Evolutionary conservation across 1,140 invertebrate genomes (phyloP), one percentile per base, ranked within the genome.

Genomic region (Sitobion miscanthi): DNA sequence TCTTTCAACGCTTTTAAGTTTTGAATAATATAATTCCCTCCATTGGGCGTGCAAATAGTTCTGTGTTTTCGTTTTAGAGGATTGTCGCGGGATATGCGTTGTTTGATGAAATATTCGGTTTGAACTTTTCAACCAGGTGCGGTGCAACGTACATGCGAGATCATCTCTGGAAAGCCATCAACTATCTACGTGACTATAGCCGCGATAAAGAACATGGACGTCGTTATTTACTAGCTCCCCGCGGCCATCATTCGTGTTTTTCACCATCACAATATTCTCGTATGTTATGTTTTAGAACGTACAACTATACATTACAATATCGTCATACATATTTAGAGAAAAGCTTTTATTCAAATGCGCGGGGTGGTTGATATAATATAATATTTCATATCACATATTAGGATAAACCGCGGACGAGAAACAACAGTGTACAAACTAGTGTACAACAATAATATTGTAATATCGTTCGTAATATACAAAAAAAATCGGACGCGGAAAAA

Each of bases 211-310:
- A n/a, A n/a, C 30, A 77, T n/a, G 11, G 62, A n/a, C 62, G 62
- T 77, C 62, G 62, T 77, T n/a, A 77, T 77, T 77, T n/a, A 77
- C 62, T 77, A n/a, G 62, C 62, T 77, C 62, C 62, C 62, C 14
- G 62, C 62, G 62, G 30, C 62, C 62, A n/a, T 77, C 62, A 77
- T 77, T 77, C 62, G n/a, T 77, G 62, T 77, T 77, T 77, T 77
- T 77, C 23, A n/a, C 62, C 11, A 77, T n/a, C 30, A n/a, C n/a
- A 35, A 1, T 83, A 38, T 82, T 82, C 25, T 86, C 2, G 6
- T 88, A 23, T 38, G 35, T 88, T 54, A 88, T 21, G 87, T 54
- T 54, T 88, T 54, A 38, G 21, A 54, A 49, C 25, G 47, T 52
- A 35, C 17, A 35, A 88, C 25, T 3, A 52, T 2, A 47, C 14